These are phyloP conservation scores for Chascanopsetta lugubris DNA, from an alignment of 2,113 vertebrate genomes.

Conservation along the genomic window DNA sequence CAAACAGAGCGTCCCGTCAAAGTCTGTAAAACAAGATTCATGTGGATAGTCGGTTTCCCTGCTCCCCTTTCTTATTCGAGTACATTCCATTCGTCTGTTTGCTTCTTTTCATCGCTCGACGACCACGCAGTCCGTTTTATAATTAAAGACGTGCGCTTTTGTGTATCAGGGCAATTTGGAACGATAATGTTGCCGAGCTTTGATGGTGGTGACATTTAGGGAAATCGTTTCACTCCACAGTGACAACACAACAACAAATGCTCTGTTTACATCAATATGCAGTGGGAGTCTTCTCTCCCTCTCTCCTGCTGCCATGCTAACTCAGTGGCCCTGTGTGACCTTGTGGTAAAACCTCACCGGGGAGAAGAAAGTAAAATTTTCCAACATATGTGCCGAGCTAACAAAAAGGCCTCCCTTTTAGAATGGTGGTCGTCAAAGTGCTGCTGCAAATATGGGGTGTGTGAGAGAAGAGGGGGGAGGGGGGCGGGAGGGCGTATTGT, in stretches of 20 bases:
- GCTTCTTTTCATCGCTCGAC: no score
- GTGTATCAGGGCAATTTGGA: not conserved
- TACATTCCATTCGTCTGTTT: no score
- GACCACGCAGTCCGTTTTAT: no score
- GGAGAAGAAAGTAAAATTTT: not conserved
- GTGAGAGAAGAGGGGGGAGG: not conserved
- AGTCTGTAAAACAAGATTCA: no score
- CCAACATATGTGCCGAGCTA: conserved; percentile 9
- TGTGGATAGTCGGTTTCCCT: no score
- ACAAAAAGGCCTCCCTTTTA: conserved; percentile 7
- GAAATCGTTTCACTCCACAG: not conserved
- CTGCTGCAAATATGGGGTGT: conserved; percentile 15
- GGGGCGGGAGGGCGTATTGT: conserved; percentile 11
- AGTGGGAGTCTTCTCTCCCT: not conserved
- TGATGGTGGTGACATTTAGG: not conserved
- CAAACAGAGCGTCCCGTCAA: no score
- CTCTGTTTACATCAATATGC: not conserved
- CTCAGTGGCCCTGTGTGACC: conserved; percentile 16
- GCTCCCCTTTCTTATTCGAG: no score
- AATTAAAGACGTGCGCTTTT: not conserved
- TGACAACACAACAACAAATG: not conserved
- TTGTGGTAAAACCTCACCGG: not conserved
- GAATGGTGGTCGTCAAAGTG: conserved; percentile 7
- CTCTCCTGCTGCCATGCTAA: conserved; percentile 1
- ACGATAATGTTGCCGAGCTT: not conserved